A percentile compares a stretch with the other conserved stretches of the same genome.
Evolutionary conservation across 2,797 vertebrate species (phyloP).

Genomic region (Peromyscus aztecus): DNA sequence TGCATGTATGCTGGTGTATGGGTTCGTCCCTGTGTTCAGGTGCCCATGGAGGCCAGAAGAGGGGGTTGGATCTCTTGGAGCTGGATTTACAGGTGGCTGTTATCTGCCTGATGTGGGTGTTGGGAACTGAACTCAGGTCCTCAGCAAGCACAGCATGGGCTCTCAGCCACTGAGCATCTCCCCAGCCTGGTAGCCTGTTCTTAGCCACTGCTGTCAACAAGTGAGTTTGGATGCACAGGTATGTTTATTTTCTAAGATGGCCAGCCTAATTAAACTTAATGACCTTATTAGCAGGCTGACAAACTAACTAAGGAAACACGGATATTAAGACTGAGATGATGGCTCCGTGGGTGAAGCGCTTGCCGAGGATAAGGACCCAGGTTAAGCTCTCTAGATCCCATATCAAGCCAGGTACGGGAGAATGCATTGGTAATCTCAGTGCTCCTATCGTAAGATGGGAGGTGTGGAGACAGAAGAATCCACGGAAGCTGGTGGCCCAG

Average conservation of each 20-base stretch:
- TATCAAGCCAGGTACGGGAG: too few relatives aligned
- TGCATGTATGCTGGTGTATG: neutral
- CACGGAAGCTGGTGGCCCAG: neutral
- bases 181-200: neutral
- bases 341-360: neutral
- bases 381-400: neutral
- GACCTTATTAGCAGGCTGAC: neutral
- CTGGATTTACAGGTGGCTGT: neutral
- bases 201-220: neutral
- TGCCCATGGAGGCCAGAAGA: neutral
- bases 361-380: neutral
- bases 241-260: neutral
- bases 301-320: neutral
- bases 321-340: neutral
- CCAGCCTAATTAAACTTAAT: slow-evolving; percentile 10
- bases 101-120: neutral
- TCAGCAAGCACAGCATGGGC: neutral
- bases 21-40: neutral
- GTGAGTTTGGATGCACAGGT: neutral
- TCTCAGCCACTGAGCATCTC: neutral
- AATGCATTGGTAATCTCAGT: neutral
- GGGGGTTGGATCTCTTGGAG: neutral
- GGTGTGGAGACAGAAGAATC: neutral
- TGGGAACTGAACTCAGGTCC: neutral
- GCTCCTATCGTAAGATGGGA: neutral